A percentile compares a stretch with the other conserved stretches of the same genome.
These are phyloP conservation scores for Caenorhabditis sp. DNA, from an alignment of 2,888 invertebrate genomes.

Conservation along the genomic window DNA sequence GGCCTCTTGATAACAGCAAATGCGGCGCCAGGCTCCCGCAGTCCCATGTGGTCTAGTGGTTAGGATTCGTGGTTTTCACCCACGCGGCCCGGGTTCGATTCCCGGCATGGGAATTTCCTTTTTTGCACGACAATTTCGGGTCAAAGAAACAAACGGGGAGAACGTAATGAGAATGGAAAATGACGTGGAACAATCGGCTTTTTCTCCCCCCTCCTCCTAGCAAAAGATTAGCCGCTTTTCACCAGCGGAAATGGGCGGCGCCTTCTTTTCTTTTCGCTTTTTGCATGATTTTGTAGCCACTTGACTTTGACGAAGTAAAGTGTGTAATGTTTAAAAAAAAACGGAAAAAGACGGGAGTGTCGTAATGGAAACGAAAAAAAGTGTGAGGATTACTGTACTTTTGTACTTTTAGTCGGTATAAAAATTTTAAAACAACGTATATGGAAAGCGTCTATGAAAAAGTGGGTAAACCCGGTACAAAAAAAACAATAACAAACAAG, in stretches of 20 bases:
- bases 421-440: too few species aligned
- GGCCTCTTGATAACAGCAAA: neutral
- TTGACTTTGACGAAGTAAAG: too few species aligned
- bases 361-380: neutral
- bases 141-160: neutral
- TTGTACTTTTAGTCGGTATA: neutral
- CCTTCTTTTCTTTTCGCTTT: neutral
- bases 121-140: slow-evolving; percentile 1
- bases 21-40: neutral
- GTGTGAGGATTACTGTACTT: neutral
- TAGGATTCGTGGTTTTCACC: slow-evolving; percentile 78
- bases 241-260: neutral
- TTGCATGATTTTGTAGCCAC: too few species aligned
- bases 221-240: neutral
- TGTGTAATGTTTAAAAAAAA: neutral
- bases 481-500: too few species aligned
- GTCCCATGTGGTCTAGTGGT: slow-evolving; percentile 76
- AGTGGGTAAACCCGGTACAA: too few species aligned
- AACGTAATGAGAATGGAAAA: neutral
- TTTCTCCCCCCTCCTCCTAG: neutral
- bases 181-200: slow-evolving; percentile 13
- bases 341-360: neutral
- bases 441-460: too few species aligned
- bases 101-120: slow-evolving; percentile 74
- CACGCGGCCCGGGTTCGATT: slow-evolving; percentile 78